Base-by-base conservation (phyloP, 1,140 invertebrate species). In the Arctopsyche grandis region DNA sequence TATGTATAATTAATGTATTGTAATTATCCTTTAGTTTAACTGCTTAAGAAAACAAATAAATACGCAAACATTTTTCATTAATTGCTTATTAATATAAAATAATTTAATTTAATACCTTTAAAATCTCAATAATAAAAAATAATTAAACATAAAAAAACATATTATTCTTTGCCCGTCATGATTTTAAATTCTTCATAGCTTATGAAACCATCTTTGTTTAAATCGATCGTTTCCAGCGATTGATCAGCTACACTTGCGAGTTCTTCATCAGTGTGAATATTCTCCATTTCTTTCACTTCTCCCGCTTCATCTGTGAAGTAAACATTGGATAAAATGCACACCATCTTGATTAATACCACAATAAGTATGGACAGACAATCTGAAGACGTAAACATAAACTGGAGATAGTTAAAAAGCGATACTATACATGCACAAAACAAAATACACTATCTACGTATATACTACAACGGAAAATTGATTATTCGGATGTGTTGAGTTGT, bases 191-290 rank as follows among this genome's bases (percentile, higher is more conserved):
- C 94, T 1, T 89, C 84, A 85, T 94, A 95, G 84, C 93, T 91
- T 73, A 96, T 92, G 84, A 89, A 95, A 0, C 95, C 95, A 85
- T 96, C 94, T 21, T 90, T 88, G 85, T 96, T 93, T n/a, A 86
- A 86, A 84, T 96, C 95, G 83, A 94, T 92, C 77, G 91, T 88
- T 71, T 90, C 87, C 7, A 96, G 85, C 16, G 94, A 91, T 14
- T 90, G 89, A 83, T 95, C 94, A 46, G 95, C 91, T 76, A 93
- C 91, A 58, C 91, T 87, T n/a, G 85, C 81, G 0, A 95, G 84
- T 71, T 92, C 90, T 5, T 90, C 86, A 83, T 95, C 94, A 48
- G 88, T 88, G 48, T 85, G 85, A 12, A 83, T 83, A 46, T 26
- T 9, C 3, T 12, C 21, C 0, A 38, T 22, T 9, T n/a, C 46